A percentile compares a stretch with the other conserved stretches of the same genome.
Evolutionary conservation across 1,140 invertebrate species (phyloP).

Genomic region (Ips nitidus): DNA sequence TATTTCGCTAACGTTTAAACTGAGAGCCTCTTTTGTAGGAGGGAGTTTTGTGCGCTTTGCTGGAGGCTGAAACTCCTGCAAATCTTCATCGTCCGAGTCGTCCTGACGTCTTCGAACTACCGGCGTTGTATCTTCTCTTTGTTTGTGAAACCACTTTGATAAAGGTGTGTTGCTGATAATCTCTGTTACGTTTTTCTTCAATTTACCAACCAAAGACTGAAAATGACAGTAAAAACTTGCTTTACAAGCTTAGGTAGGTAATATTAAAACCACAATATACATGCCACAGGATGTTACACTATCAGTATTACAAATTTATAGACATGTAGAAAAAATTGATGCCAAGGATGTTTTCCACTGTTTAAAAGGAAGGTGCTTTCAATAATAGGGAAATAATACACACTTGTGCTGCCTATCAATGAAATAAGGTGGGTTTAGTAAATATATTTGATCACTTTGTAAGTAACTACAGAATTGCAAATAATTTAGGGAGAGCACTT

Average conservation of each 20-base stretch:
- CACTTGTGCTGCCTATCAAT: too few relatives aligned
- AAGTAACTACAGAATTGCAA: too few relatives aligned
- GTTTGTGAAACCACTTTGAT: slow-evolving; percentile 56
- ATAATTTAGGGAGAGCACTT: too few relatives aligned
- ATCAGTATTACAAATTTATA: too few relatives aligned
- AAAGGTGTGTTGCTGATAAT: slow-evolving; percentile 54
- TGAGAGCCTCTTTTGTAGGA: slow-evolving; percentile 32
- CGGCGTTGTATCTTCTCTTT: slow-evolving; percentile 47
- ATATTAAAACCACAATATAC: too few relatives aligned
- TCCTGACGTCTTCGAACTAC: slow-evolving; percentile 51
- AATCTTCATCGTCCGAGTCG: slow-evolving; percentile 51
- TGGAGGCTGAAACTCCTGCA: slow-evolving; percentile 52
- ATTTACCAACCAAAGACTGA: slow-evolving; percentile 58
- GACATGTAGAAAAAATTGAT: neutral
- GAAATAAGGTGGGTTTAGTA: too few relatives aligned
- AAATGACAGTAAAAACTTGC: slow-evolving; percentile 42
- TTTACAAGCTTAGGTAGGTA: neutral
- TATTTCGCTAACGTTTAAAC: slow-evolving; percentile 22
- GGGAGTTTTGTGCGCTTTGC: slow-evolving; percentile 51
- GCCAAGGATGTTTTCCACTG: slow-evolving; percentile 2
- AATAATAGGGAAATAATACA: too few relatives aligned
- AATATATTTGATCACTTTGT: too few relatives aligned
- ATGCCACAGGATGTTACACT: too few relatives aligned
- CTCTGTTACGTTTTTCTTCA: slow-evolving; percentile 53
- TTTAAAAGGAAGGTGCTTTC: too few relatives aligned